A percentile compares a stretch with the other conserved stretches of the same genome.
phyloP scores from a whole-genome alignment of 1,140 invertebrate genomes.

The Lasioglossum baleicum region DNA sequence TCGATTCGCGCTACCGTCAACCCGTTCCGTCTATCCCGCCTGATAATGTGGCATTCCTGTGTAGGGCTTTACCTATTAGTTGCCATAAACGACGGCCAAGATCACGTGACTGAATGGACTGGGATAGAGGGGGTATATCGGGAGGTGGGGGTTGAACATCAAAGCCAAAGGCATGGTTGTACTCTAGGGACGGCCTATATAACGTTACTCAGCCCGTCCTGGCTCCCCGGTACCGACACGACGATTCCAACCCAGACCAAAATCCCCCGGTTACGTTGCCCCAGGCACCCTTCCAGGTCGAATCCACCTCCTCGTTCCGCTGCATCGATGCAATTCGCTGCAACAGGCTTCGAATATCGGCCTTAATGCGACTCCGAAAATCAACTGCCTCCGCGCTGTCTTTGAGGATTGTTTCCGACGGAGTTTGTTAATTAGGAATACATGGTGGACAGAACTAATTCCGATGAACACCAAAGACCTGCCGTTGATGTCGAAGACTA shows the following conservation, averaged over 20 bases:
- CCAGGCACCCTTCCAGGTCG: not conserved
- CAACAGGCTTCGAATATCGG: constrained; percentile 2
- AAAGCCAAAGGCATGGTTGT: constrained; percentile 79
- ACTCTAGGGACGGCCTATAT: constrained; percentile 68
- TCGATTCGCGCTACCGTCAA: constrained; percentile 27
- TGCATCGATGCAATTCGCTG: constrained; percentile 25
- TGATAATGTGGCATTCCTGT: constrained; percentile 56
- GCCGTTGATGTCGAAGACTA: not conserved
- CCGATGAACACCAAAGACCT: not conserved
- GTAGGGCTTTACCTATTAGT: constrained; percentile 72
- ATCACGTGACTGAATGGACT: constrained; percentile 69
- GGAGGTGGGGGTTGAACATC: constrained; percentile 68
- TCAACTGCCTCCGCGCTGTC: not conserved
- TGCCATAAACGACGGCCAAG: constrained; percentile 65
- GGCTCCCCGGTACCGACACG: constrained; percentile 9
- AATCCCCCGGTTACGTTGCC: not conserved
- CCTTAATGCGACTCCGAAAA: constrained; percentile 12
- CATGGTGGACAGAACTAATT: not conserved
- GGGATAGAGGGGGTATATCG: not conserved
- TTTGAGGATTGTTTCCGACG: not conserved
- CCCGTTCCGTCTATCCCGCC: not conserved
- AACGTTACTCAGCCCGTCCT: constrained; percentile 52
- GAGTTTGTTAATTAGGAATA: not conserved
- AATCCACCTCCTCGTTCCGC: not conserved
- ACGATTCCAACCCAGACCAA: not conserved